A percentile compares a stretch with the other conserved stretches of the same genome.
phyloP scores from a whole-genome alignment of 2,113 vertebrate species.

The Willisornis vidua region DNA sequence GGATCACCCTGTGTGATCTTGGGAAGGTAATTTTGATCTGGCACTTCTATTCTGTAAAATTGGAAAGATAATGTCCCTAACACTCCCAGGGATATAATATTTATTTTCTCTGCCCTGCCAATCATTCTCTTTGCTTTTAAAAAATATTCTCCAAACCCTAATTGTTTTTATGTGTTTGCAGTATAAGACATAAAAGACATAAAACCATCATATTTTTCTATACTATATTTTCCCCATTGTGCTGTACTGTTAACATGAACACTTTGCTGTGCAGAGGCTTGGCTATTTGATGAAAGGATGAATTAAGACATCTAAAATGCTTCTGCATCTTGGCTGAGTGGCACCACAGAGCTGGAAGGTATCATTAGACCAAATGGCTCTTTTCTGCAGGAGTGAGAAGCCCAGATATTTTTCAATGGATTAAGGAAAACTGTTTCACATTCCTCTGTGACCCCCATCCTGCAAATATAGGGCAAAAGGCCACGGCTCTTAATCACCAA shows the following conservation, averaged over 20 bases:
- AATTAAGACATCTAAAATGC: constrained; percentile 18
- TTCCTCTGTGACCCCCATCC: not conserved
- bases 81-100: not conserved
- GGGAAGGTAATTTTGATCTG: constrained; percentile 53
- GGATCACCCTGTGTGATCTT: constrained; percentile 45
- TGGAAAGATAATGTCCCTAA: constrained; percentile 9
- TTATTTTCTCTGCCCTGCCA: constrained; percentile 44
- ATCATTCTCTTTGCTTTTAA: constrained; percentile 38
- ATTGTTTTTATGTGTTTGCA: constrained; percentile 62
- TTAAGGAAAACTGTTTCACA: fast-evolving
- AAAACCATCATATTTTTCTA: constrained; percentile 33
- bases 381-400: not conserved
- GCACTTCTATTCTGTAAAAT: constrained; percentile 1
- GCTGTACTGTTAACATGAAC: not conserved
- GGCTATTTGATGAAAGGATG: constrained; percentile 18
- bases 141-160: constrained; percentile 50
- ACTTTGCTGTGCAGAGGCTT: not conserved
- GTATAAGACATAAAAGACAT: constrained; percentile 42
- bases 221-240: constrained; percentile 42
- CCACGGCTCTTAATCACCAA: not conserved
- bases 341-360: not conserved
- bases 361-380: not conserved
- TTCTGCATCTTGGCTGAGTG: not conserved
- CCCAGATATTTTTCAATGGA: not conserved
- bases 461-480: not conserved